Percentiles rank a stretch among this genome's conserved stretches.
Conservation (phyloP, 2,113 vertebrate species). For the Ochotona princeps region DNA sequence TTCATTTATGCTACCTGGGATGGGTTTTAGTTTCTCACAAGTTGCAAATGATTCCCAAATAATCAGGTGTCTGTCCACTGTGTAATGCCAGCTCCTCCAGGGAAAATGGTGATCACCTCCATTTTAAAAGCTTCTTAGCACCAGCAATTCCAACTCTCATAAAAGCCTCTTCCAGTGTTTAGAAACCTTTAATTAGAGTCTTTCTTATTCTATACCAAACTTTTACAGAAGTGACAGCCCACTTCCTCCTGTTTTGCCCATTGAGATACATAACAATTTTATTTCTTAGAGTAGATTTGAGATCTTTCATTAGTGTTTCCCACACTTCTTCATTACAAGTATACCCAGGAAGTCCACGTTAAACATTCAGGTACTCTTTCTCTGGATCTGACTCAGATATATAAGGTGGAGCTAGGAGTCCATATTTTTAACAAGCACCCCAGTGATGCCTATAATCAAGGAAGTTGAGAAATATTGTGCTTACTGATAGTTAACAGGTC, state of each 20-base stretch:
- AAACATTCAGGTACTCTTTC: slow-evolving; percentile 55
- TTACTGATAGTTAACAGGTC: slow-evolving; percentile 71
- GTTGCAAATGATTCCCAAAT: neutral
- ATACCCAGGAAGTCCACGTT: neutral
- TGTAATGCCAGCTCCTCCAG: slow-evolving; percentile 41
- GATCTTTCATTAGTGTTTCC: slow-evolving; percentile 33
- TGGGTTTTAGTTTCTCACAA: slow-evolving; percentile 55
- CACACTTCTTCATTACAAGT: slow-evolving; percentile 42
- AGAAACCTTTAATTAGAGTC: slow-evolving; percentile 73
- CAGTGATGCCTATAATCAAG: slow-evolving; percentile 70
- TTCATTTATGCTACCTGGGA: neutral
- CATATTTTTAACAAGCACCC: slow-evolving; percentile 71
- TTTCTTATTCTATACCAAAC: slow-evolving; percentile 53
- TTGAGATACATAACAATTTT: neutral
- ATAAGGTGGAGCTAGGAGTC: slow-evolving; percentile 61
- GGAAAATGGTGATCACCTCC: slow-evolving; percentile 58
- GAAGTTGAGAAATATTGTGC: slow-evolving; percentile 69
- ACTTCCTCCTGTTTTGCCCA: neutral
- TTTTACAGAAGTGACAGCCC: slow-evolving; percentile 53
- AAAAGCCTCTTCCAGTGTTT: slow-evolving; percentile 66
- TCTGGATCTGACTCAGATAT: slow-evolving; percentile 48
- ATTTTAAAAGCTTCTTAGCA: slow-evolving; percentile 67
- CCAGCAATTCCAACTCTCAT: slow-evolving; percentile 64
- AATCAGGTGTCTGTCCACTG: neutral
- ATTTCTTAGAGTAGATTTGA: slow-evolving; percentile 42